Evolutionary conservation across 2,888 invertebrate species (phyloP).

Genomic region (Agonopterix subpropinquella): DNA sequence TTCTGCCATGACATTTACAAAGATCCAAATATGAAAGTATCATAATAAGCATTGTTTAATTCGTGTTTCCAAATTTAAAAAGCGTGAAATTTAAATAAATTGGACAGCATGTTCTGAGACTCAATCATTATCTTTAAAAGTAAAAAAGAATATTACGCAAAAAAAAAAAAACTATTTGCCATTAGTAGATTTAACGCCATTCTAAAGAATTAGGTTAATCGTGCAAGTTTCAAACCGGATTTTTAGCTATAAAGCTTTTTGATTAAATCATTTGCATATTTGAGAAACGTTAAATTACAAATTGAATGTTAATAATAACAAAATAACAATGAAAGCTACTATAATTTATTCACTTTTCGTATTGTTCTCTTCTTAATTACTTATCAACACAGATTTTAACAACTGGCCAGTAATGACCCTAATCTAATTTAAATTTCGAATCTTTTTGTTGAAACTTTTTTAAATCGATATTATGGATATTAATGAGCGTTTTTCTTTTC

Average conservation of each 20-base stretch:
- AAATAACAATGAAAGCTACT: too few species aligned
- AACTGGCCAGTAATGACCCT: too few species aligned
- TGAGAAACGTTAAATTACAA: conserved; percentile 1
- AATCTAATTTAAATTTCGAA: too few species aligned
- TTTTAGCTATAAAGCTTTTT: not conserved
- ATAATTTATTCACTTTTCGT: too few species aligned
- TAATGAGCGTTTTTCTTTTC: too few species aligned
- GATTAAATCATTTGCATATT: conserved; percentile 3
- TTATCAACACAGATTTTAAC: too few species aligned
- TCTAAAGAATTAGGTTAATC: conserved; percentile 1
- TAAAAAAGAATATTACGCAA: not conserved
- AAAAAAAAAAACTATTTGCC: not conserved
- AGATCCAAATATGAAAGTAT: too few species aligned
- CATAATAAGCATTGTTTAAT: not conserved
- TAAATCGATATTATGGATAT: too few species aligned
- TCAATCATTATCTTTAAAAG: not conserved
- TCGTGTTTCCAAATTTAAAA: not conserved
- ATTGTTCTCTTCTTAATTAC: too few species aligned
- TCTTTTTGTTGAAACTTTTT: too few species aligned
- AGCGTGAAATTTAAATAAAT: not conserved
- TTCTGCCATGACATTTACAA: too few species aligned
- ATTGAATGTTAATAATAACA: not conserved
- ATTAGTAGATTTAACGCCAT: not conserved
- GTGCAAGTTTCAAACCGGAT: conserved; percentile 1
- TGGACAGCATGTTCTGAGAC: not conserved